Evolutionary conservation across 2,888 invertebrate species (phyloP).

Genomic region (Salticus scenicus): DNA sequence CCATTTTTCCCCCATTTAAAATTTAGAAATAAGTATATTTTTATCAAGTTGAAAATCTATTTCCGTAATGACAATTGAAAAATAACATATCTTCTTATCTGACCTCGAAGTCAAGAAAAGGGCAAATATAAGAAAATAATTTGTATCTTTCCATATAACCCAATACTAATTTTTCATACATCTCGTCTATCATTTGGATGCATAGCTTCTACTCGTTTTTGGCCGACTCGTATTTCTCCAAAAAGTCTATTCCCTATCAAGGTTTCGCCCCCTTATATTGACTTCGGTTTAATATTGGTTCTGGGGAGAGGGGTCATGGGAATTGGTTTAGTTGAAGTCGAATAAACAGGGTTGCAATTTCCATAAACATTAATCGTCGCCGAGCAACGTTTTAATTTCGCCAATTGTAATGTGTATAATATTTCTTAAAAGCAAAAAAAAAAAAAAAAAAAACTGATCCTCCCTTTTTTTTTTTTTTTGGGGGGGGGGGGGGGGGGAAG

Average conservation of each 20-base stretch:
- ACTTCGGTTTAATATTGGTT: slow-evolving; percentile 44
- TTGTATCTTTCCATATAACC: background rate
- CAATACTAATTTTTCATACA: slow-evolving; percentile 13
- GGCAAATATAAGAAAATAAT: slow-evolving; percentile 30
- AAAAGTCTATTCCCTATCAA: background rate
- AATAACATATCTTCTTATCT: too few species aligned
- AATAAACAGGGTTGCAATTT: slow-evolving; percentile 1
- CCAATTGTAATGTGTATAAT: background rate
- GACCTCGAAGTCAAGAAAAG: slow-evolving; percentile 41
- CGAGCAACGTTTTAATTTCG: background rate
- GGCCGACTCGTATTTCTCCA: background rate
- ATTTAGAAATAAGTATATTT: too few species aligned
- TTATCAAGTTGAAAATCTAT: too few species aligned
- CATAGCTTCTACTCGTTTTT: background rate
- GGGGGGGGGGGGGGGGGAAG: too few species aligned
- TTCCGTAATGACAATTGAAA: too few species aligned
- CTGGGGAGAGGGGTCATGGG: slow-evolving; percentile 43
- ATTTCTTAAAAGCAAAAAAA: too few species aligned
- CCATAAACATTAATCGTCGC: background rate
- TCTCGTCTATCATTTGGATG: slow-evolving; percentile 6
- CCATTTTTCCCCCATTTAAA: too few species aligned
- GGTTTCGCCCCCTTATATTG: slow-evolving; percentile 32
- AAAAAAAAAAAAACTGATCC: too few species aligned
- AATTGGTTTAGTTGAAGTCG: slow-evolving; percentile 20
- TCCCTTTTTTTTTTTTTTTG: too few species aligned